Conservation (phyloP, 2,797 vertebrate species). For the Gorsachius magnificus region DNA sequence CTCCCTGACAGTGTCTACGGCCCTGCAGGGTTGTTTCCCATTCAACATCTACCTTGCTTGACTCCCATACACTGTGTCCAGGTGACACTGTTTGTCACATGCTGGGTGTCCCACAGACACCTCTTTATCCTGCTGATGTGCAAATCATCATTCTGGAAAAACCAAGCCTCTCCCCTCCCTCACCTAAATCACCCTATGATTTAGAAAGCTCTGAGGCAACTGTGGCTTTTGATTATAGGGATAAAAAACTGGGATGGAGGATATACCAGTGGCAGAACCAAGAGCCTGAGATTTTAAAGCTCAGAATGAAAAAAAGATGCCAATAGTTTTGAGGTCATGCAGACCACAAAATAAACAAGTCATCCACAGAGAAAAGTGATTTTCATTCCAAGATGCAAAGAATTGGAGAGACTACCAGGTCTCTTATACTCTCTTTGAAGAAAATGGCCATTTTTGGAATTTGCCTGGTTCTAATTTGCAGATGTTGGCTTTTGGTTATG, state of each 20-base stretch:
- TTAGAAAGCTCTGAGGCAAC: background rate
- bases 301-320: background rate
- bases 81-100: background rate
- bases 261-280: background rate
- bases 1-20: background rate
- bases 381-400: background rate
- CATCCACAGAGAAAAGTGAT: background rate
- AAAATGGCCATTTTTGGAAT: background rate
- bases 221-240: background rate
- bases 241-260: background rate
- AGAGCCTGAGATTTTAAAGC: background rate
- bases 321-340: background rate
- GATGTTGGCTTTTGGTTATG: background rate
- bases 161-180: background rate
- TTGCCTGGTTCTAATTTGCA: background rate
- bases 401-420: background rate
- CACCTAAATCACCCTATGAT: background rate
- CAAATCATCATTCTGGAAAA: background rate
- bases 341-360: background rate
- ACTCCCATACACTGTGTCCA: background rate
- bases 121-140: background rate
- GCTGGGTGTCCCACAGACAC: background rate
- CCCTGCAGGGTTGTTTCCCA: background rate
- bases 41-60: background rate
- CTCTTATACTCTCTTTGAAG: background rate